phyloP scores from a whole-genome alignment of 2,797 vertebrate species.

The Phylloscopus collybita region DNA sequence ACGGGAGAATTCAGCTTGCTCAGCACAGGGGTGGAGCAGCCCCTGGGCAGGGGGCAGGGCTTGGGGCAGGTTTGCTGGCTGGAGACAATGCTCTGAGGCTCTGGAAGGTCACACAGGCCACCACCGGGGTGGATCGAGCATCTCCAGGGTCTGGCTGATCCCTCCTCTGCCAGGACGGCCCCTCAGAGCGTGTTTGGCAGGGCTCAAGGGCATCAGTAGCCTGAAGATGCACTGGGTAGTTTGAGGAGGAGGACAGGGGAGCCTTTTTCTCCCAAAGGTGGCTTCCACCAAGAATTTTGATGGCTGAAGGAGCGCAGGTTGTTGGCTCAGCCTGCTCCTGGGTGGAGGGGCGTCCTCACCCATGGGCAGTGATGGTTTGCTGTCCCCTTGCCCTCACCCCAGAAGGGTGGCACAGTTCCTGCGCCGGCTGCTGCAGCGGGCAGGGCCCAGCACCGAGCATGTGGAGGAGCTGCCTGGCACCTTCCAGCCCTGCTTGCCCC shows the following conservation, averaged over 20 bases:
- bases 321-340: not conserved
- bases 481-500: not conserved
- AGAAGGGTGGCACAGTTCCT: not conserved
- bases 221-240: not conserved
- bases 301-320: not conserved
- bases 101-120: not conserved
- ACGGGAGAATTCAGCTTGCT: not conserved
- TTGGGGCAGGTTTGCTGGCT: not conserved
- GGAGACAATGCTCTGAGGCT: not conserved
- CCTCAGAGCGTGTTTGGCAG: not conserved
- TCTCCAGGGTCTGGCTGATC: not conserved
- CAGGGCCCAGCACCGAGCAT: fast-evolving
- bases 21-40: not conserved
- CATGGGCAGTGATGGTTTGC: fast-evolving
- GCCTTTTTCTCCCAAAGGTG: not conserved
- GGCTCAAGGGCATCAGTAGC: not conserved
- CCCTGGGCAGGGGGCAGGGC: not conserved
- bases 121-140: fast-evolving
- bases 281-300: not conserved
- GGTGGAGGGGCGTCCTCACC: not conserved
- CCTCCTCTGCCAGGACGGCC: not conserved
- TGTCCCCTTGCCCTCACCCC: not conserved
- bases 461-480: not conserved
- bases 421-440: not conserved
- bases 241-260: not conserved